These are phyloP conservation scores for Diplazon laetatorius DNA, from an alignment of 2,888 invertebrate genomes.

Conservation along the genomic window DNA sequence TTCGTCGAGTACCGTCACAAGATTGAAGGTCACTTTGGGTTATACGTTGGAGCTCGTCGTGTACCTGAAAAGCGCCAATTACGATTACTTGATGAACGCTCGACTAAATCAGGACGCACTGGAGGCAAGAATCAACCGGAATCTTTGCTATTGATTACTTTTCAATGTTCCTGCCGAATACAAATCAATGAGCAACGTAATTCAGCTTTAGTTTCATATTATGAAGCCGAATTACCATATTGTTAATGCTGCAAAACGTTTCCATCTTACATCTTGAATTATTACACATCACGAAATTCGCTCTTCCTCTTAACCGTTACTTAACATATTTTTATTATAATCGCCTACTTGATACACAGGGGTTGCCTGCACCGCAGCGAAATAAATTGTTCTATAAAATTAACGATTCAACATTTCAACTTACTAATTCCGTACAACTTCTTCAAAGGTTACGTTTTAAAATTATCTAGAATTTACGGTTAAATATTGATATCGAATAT, in stretches of 20 bases:
- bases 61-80: constrained; percentile 32
- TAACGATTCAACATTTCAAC: too few relatives aligned
- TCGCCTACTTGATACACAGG: too few relatives aligned
- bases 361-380: too few relatives aligned
- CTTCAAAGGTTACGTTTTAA: background rate
- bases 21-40: constrained; percentile 52
- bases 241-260: background rate
- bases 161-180: too few relatives aligned
- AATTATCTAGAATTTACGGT: background rate
- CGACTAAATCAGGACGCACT: constrained; percentile 55
- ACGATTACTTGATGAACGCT: constrained; percentile 55
- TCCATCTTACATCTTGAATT: background rate
- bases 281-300: too few relatives aligned
- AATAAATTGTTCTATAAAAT: too few relatives aligned
- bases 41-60: constrained; percentile 47
- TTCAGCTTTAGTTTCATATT: background rate
- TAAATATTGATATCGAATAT: too few relatives aligned
- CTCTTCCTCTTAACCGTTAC: too few relatives aligned
- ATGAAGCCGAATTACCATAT: background rate
- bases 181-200: too few relatives aligned
- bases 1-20: constrained; percentile 43
- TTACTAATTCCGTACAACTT: too few relatives aligned
- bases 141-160: background rate
- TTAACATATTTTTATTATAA: too few relatives aligned
- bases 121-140: constrained; percentile 9